These are phyloP conservation scores for Perizoma affinitatum DNA, from an alignment of 2,888 invertebrate species.

Conservation along the genomic window DNA sequence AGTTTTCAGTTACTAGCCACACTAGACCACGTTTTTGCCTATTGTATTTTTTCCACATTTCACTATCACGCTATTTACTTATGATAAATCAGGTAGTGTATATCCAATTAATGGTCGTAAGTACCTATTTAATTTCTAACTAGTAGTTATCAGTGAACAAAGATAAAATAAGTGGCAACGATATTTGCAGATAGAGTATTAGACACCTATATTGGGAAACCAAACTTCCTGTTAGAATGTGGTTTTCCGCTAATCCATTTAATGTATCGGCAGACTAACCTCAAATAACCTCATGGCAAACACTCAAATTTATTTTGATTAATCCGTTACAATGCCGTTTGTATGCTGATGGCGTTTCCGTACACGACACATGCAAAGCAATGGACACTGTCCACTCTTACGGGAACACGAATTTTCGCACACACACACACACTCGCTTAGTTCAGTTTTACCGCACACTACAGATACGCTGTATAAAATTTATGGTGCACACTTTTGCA, in stretches of 20 bases:
- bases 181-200: too few relatives aligned
- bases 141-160: too few relatives aligned
- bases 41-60: too few relatives aligned
- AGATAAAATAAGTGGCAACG: too few relatives aligned
- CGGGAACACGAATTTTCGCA: constrained; percentile 77
- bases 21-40: too few relatives aligned
- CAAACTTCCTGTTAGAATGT: constrained; percentile 27
- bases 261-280: constrained; percentile 60
- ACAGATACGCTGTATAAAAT: constrained; percentile 75
- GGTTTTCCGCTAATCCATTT: constrained; percentile 58
- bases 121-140: too few relatives aligned
- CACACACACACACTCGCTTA: constrained; percentile 66
- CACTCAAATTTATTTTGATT: constrained; percentile 73
- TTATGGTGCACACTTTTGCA: constrained; percentile 84
- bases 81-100: too few relatives aligned
- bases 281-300: constrained; percentile 42
- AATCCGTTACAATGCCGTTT: constrained; percentile 44
- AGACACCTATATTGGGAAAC: constrained; percentile 3
- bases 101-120: too few relatives aligned
- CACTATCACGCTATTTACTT: too few relatives aligned
- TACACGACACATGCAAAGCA: constrained; percentile 72
- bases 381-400: constrained; percentile 72
- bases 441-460: constrained; percentile 79
- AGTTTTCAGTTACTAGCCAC: too few relatives aligned
- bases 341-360: constrained; percentile 59